These are phyloP conservation scores for Palythoa heliodiscus DNA, from an alignment of 92 coral and sea anemone genomes.

Conservation along the genomic window DNA sequence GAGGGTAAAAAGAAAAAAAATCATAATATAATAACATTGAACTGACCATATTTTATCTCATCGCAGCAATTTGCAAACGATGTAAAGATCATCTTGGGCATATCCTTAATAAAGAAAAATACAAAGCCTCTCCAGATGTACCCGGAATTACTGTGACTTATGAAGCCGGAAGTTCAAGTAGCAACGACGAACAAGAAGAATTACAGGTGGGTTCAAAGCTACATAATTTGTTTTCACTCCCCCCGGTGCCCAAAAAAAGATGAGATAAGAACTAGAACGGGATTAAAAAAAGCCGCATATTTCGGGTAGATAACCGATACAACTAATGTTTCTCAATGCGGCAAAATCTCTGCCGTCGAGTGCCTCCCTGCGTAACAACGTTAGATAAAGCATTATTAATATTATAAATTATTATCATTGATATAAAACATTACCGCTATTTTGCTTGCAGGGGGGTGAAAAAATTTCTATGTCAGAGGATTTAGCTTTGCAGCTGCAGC, in stretches of 20 bases:
- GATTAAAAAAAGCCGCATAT: background rate
- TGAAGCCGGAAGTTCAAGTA: background rate
- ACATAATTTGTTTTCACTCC: background rate
- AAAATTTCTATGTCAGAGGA: conserved; percentile 1
- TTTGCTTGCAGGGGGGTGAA: background rate
- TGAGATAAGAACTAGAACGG: background rate
- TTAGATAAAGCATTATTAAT: background rate
- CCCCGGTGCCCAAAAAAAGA: background rate
- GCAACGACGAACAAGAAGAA: conserved; percentile 9
- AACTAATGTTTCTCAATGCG: background rate
- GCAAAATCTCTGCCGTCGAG: background rate
- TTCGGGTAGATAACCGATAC: background rate
- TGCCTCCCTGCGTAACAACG: background rate
- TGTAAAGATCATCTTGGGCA: conserved; percentile 11
- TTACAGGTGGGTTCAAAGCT: background rate
- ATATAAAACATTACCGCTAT: no score
- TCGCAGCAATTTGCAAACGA: conserved; percentile 20
- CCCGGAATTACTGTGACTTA: background rate
- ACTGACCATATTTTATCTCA: background rate
- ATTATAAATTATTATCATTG: background rate
- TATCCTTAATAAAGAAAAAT: background rate
- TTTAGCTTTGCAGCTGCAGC: background rate
- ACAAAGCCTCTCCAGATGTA: background rate
- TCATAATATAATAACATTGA: background rate
- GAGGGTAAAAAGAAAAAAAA: background rate